Evolutionary conservation across 2,797 vertebrate genomes (phyloP), one percentile per base, ranked within the genome.

Genomic region (Rhinella marina): DNA sequence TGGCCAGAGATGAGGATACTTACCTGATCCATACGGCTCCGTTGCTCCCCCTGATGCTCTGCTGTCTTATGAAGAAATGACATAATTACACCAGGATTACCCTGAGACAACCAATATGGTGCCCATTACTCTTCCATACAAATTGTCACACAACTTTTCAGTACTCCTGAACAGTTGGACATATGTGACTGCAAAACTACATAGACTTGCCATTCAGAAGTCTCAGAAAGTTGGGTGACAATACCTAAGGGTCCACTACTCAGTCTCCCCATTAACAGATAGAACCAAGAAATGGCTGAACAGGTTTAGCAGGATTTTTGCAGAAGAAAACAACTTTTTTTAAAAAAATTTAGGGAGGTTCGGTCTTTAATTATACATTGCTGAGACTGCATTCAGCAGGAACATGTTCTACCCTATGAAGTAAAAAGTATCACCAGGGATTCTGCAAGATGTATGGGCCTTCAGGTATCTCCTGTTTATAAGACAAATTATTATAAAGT

Each of bases 401-500:
- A 50, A 50, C 21, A 52, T 50, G 19, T 72, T 72, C 10, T 50
- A 70, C n/a, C n/a, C 48, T 70, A 70, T 23, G 52, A 54, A 77
- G 77, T 52, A 78, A 14, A 48, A 17, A n/a, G 25, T 32, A 50
- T 86, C 85, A 86, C 75, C 16, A 70, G 76, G 54, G 85, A 80
- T 8, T 70, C n/a, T 13, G 41, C 2, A 76, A 81, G 77, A 82
- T 81, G 8, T 82, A 86, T 85, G 3, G n/a, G 7, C 59, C 52
- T 61, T 88, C 72, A 78, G n/a, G 59, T 77, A 41, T 56, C 25
- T 17, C 80, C 41, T 82, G 72, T 87, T 87, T 83, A 83, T 54
- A 70, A 68, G 86, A 83, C 52, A 84, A 88, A 79, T 84, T 70
- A 84, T 84, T 78, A 79, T 84, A 78, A 88, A 84, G 50, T 70